These are phyloP conservation scores for Drosophila varians DNA, from an alignment of 1,140 invertebrate genomes.

Conservation along the genomic window DNA sequence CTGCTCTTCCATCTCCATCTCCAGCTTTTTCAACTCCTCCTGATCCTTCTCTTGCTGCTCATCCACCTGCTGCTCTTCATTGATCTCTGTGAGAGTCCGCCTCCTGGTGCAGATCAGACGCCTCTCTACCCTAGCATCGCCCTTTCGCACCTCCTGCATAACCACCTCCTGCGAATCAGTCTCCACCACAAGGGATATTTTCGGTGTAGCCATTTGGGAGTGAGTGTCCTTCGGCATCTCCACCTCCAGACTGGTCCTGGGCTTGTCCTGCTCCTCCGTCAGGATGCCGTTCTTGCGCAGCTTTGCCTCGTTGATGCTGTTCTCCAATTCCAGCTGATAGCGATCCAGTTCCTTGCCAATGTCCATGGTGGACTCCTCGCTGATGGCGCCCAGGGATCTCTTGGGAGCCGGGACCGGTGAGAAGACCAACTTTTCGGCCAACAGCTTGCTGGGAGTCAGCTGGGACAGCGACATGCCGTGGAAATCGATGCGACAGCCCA, in stretches of 20 bases:
- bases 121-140: slow-evolving; percentile 30
- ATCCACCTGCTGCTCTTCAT: slow-evolving; percentile 20
- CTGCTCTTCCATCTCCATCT: slow-evolving; percentile 1
- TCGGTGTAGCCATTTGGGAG: not conserved
- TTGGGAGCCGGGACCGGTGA: slow-evolving; percentile 62
- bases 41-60: slow-evolving; percentile 24
- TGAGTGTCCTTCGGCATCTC: slow-evolving; percentile 40
- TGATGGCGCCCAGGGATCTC: slow-evolving; percentile 67
- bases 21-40: not conserved
- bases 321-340: slow-evolving; percentile 82
- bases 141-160: slow-evolving; percentile 10
- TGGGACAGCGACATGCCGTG: slow-evolving; percentile 65
- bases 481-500: slow-evolving; percentile 81
- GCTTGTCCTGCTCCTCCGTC: not conserved
- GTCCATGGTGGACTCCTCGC: slow-evolving; percentile 77
- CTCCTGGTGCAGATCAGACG: slow-evolving; percentile 41
- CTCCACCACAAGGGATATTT: slow-evolving; percentile 28
- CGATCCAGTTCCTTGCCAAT: slow-evolving; percentile 82
- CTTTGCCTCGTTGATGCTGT: slow-evolving; percentile 83
- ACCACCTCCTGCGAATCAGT: slow-evolving; percentile 15
- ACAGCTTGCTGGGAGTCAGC: slow-evolving; percentile 73
- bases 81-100: slow-evolving; percentile 57
- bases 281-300: slow-evolving; percentile 54
- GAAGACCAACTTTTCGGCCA: slow-evolving; percentile 78
- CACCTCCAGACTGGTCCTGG: slow-evolving; percentile 49